Conservation (phyloP, 2,113 vertebrate genomes). For the Paradoxurus hermaphroditus region DNA sequence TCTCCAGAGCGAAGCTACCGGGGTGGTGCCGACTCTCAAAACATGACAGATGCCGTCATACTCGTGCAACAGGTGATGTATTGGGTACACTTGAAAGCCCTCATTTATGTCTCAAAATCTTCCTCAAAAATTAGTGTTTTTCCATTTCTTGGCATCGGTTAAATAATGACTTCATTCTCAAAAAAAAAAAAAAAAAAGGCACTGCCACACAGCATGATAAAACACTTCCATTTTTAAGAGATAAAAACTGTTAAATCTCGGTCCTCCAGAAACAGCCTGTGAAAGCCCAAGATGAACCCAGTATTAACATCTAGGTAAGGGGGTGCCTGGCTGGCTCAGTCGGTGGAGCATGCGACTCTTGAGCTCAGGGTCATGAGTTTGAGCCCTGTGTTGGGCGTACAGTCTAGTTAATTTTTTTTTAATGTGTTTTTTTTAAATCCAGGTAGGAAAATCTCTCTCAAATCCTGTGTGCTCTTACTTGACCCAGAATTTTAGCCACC, state of each 20-base stretch:
- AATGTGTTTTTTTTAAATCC: too few species aligned
- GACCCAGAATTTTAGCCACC: not conserved
- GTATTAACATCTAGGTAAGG: not conserved
- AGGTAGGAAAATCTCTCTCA: not conserved
- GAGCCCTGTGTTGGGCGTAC: too few species aligned
- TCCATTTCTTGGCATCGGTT: slow-evolving; percentile 40
- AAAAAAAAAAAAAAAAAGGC: not conserved
- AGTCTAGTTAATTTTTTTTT: too few species aligned
- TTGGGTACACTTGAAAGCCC: not conserved
- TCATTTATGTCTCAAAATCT: slow-evolving; percentile 14
- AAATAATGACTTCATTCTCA: slow-evolving; percentile 38
- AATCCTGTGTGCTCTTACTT: not conserved
- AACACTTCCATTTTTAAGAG: not conserved
- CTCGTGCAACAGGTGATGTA: not conserved
- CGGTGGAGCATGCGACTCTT: too few species aligned
- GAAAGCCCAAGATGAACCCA: not conserved
- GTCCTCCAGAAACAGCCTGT: not conserved
- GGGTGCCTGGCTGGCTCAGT: too few species aligned
- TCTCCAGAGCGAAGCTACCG: not conserved
- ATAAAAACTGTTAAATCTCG: not conserved
- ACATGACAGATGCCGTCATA: not conserved
- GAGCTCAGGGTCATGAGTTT: too few species aligned
- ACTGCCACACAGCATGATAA: not conserved
- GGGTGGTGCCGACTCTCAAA: not conserved
- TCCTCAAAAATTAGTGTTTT: not conserved